phyloP scores from a whole-genome alignment of 2,113 vertebrate genomes.

The Bostrychus sinensis region DNA sequence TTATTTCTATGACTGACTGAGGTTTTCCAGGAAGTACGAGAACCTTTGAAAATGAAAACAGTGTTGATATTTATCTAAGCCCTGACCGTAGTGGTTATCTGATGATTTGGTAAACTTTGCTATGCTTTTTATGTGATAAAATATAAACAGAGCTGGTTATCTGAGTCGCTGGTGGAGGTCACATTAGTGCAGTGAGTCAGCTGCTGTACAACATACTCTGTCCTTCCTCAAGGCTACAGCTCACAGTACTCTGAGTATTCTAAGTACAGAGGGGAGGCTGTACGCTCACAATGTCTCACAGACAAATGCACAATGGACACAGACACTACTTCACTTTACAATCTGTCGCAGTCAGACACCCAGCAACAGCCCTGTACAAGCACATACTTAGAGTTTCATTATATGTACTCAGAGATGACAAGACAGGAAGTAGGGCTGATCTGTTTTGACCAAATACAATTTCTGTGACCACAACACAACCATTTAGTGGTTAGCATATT shows the following conservation, averaged over 20 bases:
- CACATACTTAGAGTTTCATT: not conserved
- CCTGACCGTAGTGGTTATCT: too few species aligned
- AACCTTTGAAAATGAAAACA: too few species aligned
- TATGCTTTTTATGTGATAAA: not conserved
- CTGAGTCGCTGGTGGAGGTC: constrained; percentile 15
- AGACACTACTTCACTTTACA: constrained; percentile 32
- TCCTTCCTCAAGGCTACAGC: constrained; percentile 49
- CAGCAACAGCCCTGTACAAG: constrained; percentile 11
- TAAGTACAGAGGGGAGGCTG: constrained; percentile 48
- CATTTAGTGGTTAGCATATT: too few species aligned
- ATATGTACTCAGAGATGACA: not conserved
- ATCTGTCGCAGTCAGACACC: constrained; percentile 13
- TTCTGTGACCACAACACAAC: too few species aligned
- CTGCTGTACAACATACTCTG: constrained; percentile 46
- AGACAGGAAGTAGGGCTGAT: too few species aligned
- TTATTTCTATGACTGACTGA: too few species aligned
- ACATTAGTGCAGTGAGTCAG: constrained; percentile 45
- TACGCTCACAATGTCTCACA: constrained; percentile 51
- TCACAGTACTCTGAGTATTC: not conserved
- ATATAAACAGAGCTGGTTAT: not conserved
- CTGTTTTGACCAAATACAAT: too few species aligned
- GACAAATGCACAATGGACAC: constrained; percentile 2
- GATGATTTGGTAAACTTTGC: too few species aligned
- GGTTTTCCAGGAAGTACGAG: too few species aligned
- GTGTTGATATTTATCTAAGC: too few species aligned